Evolutionary conservation across 2,113 vertebrate genomes (phyloP).

Genomic region (Syngnathus typhle): DNA sequence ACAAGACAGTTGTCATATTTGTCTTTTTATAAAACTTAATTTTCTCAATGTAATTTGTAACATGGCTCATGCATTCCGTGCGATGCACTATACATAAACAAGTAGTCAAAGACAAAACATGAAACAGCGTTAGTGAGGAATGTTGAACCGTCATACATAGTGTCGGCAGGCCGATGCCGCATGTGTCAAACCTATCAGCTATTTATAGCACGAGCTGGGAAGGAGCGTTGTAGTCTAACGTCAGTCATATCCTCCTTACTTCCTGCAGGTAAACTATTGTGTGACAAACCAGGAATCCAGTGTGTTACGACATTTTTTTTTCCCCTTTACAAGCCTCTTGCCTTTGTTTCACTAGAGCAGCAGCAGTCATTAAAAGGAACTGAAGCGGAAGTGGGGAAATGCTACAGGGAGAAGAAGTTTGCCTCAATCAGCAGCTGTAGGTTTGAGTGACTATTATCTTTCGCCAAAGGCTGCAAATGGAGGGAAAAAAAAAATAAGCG

Average conservation of each 20-base stretch:
- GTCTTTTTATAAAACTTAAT: neutral
- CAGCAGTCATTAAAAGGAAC: constrained; percentile 6
- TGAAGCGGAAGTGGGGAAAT: constrained; percentile 22
- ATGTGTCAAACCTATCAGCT: neutral
- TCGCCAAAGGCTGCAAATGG: neutral
- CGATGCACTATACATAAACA: neutral
- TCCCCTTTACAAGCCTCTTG: neutral
- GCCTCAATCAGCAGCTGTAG: neutral
- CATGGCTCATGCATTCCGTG: neutral
- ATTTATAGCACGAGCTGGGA: neutral
- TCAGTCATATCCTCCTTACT: constrained; percentile 32
- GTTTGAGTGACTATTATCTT: neutral
- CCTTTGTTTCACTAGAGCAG: constrained; percentile 2
- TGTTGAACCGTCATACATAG: neutral
- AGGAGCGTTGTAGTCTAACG: neutral
- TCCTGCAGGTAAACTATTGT: constrained; percentile 8
- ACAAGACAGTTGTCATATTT: neutral
- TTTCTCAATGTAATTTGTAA: neutral
- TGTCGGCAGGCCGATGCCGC: neutral
- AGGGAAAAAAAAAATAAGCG: neutral
- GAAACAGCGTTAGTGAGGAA: constrained; percentile 18
- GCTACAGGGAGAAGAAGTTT: constrained; percentile 33
- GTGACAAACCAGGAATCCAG: constrained; percentile 37
- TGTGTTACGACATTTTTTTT: constrained; percentile 37
- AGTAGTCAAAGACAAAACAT: constrained; percentile 7